A percentile compares a stretch with the other conserved stretches of the same genome.
Conservation (phyloP, 2,888 invertebrate genomes). For the Gandaritis pyraliata region DNA sequence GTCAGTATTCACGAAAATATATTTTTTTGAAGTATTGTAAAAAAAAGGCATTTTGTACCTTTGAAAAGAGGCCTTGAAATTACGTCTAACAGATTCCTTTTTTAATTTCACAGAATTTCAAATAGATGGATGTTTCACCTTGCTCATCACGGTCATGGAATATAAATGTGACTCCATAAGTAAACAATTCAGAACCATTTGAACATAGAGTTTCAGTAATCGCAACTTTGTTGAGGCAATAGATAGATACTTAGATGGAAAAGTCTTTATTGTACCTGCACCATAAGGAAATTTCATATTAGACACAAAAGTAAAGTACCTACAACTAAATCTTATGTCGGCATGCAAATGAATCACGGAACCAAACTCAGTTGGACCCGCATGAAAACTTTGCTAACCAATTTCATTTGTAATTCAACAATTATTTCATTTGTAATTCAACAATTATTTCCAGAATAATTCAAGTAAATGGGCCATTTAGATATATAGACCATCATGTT, state of each 20-base stretch:
- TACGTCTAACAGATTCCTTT: neutral
- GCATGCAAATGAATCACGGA: neutral
- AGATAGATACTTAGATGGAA: too few relatives aligned
- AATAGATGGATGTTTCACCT: neutral
- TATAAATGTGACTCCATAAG: neutral
- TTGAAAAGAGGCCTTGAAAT: neutral
- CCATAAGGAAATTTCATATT: too few relatives aligned
- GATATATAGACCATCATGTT: slow-evolving; percentile 35
- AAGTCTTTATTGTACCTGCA: too few relatives aligned
- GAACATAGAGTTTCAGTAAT: neutral
- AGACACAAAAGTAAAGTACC: neutral
- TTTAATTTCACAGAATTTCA: neutral
- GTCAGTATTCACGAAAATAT: too few relatives aligned
- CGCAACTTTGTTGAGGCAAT: slow-evolving; percentile 1
- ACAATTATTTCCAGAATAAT: slow-evolving; percentile 29
- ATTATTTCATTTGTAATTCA: slow-evolving; percentile 13
- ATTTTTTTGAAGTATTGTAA: too few relatives aligned
- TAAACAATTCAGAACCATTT: slow-evolving; percentile 1
- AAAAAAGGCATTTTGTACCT: too few relatives aligned
- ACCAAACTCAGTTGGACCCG: slow-evolving; percentile 40
- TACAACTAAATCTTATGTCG: too few relatives aligned
- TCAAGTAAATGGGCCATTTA: slow-evolving; percentile 41
- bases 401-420: slow-evolving; percentile 32
- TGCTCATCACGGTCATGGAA: slow-evolving; percentile 2
- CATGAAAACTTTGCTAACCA: slow-evolving; percentile 48